These are phyloP conservation scores for Beaufortia kweichowensis DNA, from an alignment of 2,113 vertebrate species.

Conservation along the genomic window DNA sequence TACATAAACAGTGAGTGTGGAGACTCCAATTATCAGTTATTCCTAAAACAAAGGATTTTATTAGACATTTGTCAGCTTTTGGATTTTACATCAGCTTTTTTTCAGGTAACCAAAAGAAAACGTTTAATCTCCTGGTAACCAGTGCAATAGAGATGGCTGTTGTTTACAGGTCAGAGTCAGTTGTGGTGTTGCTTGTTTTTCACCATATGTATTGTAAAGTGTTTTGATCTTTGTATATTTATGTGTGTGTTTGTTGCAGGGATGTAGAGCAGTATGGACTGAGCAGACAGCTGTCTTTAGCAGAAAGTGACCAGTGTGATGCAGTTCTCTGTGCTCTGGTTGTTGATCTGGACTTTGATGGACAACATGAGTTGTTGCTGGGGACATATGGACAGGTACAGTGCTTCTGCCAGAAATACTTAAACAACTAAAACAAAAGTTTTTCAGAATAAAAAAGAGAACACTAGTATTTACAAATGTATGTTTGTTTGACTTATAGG, in stretches of 20 bases:
- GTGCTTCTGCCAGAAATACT: background rate
- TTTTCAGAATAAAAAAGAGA: background rate
- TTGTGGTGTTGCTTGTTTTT: background rate
- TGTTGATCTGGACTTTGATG: constrained; percentile 85
- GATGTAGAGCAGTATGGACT: constrained; percentile 79
- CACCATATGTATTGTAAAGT: background rate
- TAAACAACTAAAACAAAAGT: background rate
- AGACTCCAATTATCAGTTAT: background rate
- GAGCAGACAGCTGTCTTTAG: constrained; percentile 71
- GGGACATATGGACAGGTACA: constrained; percentile 81
- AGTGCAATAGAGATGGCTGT: constrained; percentile 85
- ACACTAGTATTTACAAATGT: background rate
- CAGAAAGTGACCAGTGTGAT: constrained; percentile 84
- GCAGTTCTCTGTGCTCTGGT: constrained; percentile 84
- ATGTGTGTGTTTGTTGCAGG: constrained; percentile 65
- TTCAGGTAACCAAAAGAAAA: constrained; percentile 29
- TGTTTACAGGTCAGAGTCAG: constrained; percentile 79
- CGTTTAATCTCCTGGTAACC: constrained; percentile 82
- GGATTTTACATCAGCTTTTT: background rate
- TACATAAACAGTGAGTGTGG: constrained; percentile 54
- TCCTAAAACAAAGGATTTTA: too few species aligned
- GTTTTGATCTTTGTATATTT: background rate
- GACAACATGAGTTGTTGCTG: constrained; percentile 76
- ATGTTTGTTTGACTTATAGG: constrained; percentile 66
- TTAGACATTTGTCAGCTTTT: background rate